Conservation (phyloP, 2,797 vertebrate species). For the Borostomias antarcticus region DNA sequence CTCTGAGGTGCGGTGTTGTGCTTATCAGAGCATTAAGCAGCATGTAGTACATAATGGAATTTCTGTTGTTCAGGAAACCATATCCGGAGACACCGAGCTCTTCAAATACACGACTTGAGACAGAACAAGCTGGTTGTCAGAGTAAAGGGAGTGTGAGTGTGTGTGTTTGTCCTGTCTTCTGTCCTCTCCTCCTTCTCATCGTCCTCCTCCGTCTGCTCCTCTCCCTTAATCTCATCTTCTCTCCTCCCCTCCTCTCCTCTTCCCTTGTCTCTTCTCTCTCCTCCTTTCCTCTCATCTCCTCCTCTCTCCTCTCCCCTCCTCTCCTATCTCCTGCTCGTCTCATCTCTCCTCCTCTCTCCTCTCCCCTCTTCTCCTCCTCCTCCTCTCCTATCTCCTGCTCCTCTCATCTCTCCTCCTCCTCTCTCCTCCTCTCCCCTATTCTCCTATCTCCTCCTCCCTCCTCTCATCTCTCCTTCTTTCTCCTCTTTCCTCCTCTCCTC, state of each 20-base stretch:
- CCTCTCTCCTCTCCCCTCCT: neutral
- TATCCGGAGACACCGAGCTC: neutral
- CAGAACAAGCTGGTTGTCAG: slow-evolving; percentile 1
- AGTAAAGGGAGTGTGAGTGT: neutral
- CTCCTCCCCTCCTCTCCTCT: neutral
- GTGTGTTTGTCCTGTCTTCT: neutral
- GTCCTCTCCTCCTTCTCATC: neutral
- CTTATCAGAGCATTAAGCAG: slow-evolving; percentile 14
- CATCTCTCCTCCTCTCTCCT: neutral
- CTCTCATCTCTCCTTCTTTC: neutral
- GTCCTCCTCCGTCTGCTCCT: neutral
- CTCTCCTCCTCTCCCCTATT: neutral
- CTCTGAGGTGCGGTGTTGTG: neutral
- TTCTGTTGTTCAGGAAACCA: neutral
- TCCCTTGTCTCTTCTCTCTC: neutral
- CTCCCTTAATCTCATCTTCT: too few species aligned
- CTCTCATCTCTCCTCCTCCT: too few species aligned
- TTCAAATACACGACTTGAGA: neutral
- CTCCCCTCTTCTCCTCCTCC: neutral
- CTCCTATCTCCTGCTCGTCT: neutral
- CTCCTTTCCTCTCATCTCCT: neutral
- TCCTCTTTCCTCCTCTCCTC: too few species aligned
- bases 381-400: too few species aligned
- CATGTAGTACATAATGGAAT: slow-evolving; percentile 15
- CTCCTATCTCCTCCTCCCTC: too few species aligned